Evolutionary conservation across 2,888 invertebrate genomes (phyloP).

Genomic region (Cryptus viduatorius): DNA sequence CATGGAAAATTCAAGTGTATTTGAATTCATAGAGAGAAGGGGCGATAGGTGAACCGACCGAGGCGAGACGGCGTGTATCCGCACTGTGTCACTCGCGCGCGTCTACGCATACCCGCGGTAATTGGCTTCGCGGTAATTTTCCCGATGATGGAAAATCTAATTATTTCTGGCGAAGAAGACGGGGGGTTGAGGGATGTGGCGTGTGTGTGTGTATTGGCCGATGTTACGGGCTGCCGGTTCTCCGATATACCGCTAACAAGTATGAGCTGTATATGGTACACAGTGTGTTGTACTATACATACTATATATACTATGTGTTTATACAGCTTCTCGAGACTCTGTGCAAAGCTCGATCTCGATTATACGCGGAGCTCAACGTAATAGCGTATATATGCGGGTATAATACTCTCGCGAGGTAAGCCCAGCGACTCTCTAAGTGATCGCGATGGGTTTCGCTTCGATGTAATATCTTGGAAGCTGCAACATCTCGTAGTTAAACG

Average conservation of each 20-base stretch:
- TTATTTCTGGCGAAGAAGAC: slow-evolving; percentile 67
- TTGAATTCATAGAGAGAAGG: neutral
- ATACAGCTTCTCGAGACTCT: slow-evolving; percentile 5
- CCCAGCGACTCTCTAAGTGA: slow-evolving; percentile 14
- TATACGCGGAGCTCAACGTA: neutral
- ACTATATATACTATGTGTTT: neutral
- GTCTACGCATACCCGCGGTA: slow-evolving; percentile 54
- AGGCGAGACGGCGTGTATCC: neutral
- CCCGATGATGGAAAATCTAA: slow-evolving; percentile 71
- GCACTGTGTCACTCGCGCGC: slow-evolving; percentile 28
- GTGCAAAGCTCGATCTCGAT: slow-evolving; percentile 28
- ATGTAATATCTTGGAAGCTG: slow-evolving; percentile 11
- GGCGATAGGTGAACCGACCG: neutral
- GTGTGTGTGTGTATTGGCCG: slow-evolving; percentile 39
- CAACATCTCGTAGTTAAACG: neutral
- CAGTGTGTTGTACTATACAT: neutral
- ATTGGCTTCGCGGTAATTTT: slow-evolving; percentile 69
- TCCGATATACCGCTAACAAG: slow-evolving; percentile 37
- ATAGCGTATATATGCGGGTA: neutral
- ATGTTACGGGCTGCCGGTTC: slow-evolving; percentile 49
- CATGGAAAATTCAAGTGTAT: neutral
- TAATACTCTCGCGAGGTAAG: slow-evolving; percentile 20
- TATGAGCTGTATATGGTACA: neutral
- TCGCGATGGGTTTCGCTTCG: slow-evolving; percentile 29
- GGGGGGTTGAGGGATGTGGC: slow-evolving; percentile 22